Evolutionary conservation across 92 coral and sea anemone species (phyloP).

Genomic region (Pocillopora grandis): DNA sequence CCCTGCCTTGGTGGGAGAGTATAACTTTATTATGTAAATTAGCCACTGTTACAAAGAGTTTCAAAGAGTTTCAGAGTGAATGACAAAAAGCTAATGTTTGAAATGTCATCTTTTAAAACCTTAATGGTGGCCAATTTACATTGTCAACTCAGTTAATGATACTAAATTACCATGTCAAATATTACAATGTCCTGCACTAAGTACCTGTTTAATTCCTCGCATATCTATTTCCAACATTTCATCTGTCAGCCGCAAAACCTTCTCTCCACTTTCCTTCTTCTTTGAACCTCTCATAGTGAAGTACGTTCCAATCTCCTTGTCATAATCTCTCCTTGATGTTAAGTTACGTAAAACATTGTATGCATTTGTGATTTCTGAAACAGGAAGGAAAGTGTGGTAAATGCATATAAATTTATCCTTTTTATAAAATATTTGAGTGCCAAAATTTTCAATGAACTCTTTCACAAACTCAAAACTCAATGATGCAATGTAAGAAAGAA

Average conservation of each 20-base stretch:
- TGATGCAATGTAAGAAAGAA: too few relatives aligned
- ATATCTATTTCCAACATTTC: conserved; percentile 83
- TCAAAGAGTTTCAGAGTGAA: too few relatives aligned
- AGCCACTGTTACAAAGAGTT: accelerated
- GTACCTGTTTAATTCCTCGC: conserved; percentile 77
- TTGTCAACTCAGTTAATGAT: too few relatives aligned
- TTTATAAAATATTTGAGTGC: too few relatives aligned
- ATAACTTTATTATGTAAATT: accelerated
- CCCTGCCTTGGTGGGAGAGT: too few relatives aligned
- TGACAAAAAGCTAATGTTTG: background rate
- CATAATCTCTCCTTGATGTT: conserved; percentile 87
- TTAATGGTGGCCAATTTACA: too few relatives aligned
- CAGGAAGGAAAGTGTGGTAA: background rate
- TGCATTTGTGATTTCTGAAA: conserved; percentile 78
- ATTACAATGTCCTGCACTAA: background rate
- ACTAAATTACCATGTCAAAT: background rate
- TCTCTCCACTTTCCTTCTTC: conserved; percentile 69
- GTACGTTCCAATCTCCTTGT: conserved; percentile 89
- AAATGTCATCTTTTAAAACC: too few relatives aligned
- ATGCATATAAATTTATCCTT: too few relatives aligned
- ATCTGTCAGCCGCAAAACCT: conserved; percentile 82
- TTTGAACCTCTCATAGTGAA: conserved; percentile 75
- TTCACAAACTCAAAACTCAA: too few relatives aligned
- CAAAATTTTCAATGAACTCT: too few relatives aligned
- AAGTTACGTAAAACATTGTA: conserved; percentile 75